Conservation (phyloP, 2,888 invertebrate genomes). For the Catocala sponsa region DNA sequence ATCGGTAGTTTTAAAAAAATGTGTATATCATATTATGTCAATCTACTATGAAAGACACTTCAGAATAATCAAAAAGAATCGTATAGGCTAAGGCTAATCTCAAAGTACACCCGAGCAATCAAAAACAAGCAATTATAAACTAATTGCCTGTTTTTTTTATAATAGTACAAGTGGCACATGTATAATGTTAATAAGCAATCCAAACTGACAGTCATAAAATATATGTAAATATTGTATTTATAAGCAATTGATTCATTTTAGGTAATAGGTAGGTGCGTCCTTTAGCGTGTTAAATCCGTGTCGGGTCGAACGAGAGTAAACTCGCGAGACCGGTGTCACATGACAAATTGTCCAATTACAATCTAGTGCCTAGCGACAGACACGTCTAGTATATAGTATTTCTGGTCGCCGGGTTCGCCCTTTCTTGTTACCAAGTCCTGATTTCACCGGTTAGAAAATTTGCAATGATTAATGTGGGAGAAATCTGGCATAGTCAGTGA, state of each 20-base stretch:
- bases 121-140: too few relatives aligned
- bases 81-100: too few relatives aligned
- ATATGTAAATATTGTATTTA: neutral
- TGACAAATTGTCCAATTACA: conserved; percentile 74
- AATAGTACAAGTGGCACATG: too few relatives aligned
- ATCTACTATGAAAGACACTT: too few relatives aligned
- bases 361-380: conserved; percentile 62
- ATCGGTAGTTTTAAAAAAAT: too few relatives aligned
- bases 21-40: too few relatives aligned
- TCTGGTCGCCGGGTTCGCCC: conserved; percentile 29
- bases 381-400: conserved; percentile 32
- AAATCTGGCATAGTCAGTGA: conserved; percentile 9
- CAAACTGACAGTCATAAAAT: too few relatives aligned
- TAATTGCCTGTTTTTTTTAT: too few relatives aligned
- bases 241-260: conserved; percentile 8
- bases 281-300: conserved; percentile 33
- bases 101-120: too few relatives aligned
- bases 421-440: conserved; percentile 26
- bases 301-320: conserved; percentile 46
- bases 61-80: too few relatives aligned
- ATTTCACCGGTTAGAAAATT: conserved; percentile 11
- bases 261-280: conserved; percentile 25
- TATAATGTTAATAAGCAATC: too few relatives aligned
- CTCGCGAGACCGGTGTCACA: conserved; percentile 52
- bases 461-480: conserved; percentile 5